phyloP scores from a whole-genome alignment of 2,797 vertebrate genomes.

The Myioborus miniatus region DNA sequence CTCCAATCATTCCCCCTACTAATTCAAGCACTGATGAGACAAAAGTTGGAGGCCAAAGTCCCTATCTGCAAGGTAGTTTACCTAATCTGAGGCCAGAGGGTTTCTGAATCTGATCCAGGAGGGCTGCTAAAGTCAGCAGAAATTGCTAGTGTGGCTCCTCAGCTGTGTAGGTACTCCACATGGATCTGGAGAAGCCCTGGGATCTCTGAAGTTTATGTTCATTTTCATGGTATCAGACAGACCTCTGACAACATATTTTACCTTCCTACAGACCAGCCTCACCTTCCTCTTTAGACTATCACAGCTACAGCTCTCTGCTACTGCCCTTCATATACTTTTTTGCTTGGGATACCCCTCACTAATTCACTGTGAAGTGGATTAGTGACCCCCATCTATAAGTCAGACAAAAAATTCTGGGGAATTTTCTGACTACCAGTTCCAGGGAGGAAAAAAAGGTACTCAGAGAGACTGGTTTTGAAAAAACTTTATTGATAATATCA shows the following conservation, averaged over 20 bases:
- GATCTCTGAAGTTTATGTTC: not conserved
- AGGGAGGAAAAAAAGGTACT: not conserved
- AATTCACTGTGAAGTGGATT: not conserved
- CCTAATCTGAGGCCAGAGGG: not conserved
- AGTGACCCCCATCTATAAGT: not conserved
- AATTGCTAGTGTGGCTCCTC: not conserved
- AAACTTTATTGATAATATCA: not conserved
- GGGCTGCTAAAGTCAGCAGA: not conserved
- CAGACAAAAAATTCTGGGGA: not conserved
- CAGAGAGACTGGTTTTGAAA: not conserved
- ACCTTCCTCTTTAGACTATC: not conserved
- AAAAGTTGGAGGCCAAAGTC: not conserved
- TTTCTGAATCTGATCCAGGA: not conserved
- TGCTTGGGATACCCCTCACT: not conserved
- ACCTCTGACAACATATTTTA: not conserved
- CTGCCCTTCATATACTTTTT: not conserved
- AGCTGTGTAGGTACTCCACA: not conserved
- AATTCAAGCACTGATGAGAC: not conserved
- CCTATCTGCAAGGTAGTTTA: not conserved
- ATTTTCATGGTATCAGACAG: not conserved
- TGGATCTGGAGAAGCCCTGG: not conserved
- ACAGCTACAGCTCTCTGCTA: not conserved
- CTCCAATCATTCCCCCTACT: not conserved
- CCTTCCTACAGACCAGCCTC: not conserved
- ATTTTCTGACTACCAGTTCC: not conserved